Base-by-base conservation (phyloP, 2,888 invertebrate species). In the Drosophila leonis region DNA sequence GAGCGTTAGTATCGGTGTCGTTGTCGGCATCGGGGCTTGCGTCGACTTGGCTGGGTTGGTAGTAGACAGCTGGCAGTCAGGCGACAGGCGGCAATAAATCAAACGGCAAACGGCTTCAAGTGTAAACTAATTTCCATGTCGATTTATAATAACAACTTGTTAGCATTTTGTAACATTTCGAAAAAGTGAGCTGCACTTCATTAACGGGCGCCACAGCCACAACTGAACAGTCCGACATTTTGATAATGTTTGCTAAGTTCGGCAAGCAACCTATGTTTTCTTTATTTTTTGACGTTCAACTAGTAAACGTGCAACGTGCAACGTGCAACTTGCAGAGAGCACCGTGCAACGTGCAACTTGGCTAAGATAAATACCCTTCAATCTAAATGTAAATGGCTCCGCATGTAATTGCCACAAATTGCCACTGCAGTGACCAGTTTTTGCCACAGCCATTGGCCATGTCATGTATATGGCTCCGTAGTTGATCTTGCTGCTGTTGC, bases 41-140 rank as follows among this genome's bases (percentile, higher is more conserved):
- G 49, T 63, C 46, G 35, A 31, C 8, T 42, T 60, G 54, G 66
- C 49, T 49, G 63, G 70, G 67, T 72, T 88, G 84, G 84, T 84
- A 75, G 82, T 84, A 82, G 90, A 89, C 89, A 82, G 83, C 83
- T 90, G 89, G 87, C 88, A 88, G 85, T 82, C 83, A 75, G 81
- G 78, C 80, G 90, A 91, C 91, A 90, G 90, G 79, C 88, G 84
- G 81, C 79, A 82, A 91, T 90, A 90, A 90, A 90, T 88, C 88
- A 90, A 79, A 83, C 70, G 82, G 84, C 80, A 81, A 83, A 80
- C 83, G 78, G 82, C 89, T 91, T 87, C 90, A 91, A 91, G 91
- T 91, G 91, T 90, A 90, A 91, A 90, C 92, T 91, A 92, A 91
- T 91, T 92, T 91, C 85, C 91, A 88, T 90, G 91, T 91, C 91